Base-by-base conservation (phyloP, 2,797 vertebrate genomes). In the Coluber constrictor region DNA sequence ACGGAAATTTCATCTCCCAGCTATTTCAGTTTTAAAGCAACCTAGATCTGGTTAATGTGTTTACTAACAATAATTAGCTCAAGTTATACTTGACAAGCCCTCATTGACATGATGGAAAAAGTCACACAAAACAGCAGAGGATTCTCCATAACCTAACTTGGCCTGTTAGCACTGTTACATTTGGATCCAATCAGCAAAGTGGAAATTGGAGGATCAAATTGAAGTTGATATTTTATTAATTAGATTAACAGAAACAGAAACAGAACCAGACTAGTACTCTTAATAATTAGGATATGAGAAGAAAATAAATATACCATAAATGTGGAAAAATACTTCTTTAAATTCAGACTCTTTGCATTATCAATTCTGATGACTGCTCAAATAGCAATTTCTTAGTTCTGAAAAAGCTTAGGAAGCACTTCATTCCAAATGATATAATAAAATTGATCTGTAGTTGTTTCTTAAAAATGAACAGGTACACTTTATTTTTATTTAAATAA, bases 301-400 rank as follows among this genome's bases (percentile, higher is more conserved):
- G 37, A 47, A 11, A 83, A 83, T 20, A 83, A 83, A 83, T 83
- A 83, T 47, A 83, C 25, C 13, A 59, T 74, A 92, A 89, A 10
- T 8, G 29, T 56, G 83, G 37, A 51, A 88, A 23, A 1, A 55
- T 27, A 27, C 27, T 90, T 7, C 25, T 83, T 29, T 25, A 93
- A 96, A 66, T 51, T 1, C 8, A 54, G 25, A 25, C 37, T 90
- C 9, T 74, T 92, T 90, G 63, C 11, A 92, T 37, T 86, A 93
- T 12, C 29, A 90, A 94, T 66, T 90, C 70, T 57, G 27, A 70
- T 43, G 47, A 9, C 4, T 3, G 8, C 27, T 79, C 43, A 37
- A 47, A 74, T 37, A 74, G 32, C 70, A 74, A 37, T 37, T 74
- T 74, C 70, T 32, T 74, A 74, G 16, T 74, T 74, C 15, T 74